A percentile compares a stretch with the other conserved stretches of the same genome.
These are phyloP conservation scores for Allophyes oxyacanthae DNA, from an alignment of 2,888 invertebrate species.

Conservation along the genomic window DNA sequence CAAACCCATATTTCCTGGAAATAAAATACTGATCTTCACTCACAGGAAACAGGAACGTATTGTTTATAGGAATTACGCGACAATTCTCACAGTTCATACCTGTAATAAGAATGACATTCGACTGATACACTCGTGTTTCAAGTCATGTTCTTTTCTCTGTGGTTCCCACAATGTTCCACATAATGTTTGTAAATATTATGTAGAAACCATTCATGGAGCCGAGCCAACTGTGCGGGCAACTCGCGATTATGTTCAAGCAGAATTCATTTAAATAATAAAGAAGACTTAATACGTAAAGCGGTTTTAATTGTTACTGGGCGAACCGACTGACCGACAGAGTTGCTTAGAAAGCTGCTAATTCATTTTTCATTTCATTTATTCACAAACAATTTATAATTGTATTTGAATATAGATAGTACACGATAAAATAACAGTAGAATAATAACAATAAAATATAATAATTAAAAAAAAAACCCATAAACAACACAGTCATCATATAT, in stretches of 20 bases:
- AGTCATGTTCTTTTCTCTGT: neutral
- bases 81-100: slow-evolving; percentile 34
- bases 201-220: slow-evolving; percentile 9
- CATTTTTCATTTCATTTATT: too few species aligned
- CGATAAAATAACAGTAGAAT: too few species aligned
- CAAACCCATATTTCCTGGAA: too few species aligned
- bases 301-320: neutral
- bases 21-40: too few species aligned
- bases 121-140: slow-evolving; percentile 5
- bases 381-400: too few species aligned
- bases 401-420: too few species aligned
- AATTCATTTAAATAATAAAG: slow-evolving; percentile 4
- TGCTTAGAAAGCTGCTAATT: neutral
- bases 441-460: too few species aligned
- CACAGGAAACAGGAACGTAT: too few species aligned
- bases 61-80: neutral
- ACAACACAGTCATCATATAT: too few species aligned
- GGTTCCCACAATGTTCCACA: slow-evolving; percentile 5
- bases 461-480: too few species aligned
- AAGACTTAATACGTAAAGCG: neutral
- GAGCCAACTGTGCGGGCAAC: slow-evolving; percentile 10
- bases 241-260: slow-evolving; percentile 1
- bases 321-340: too few species aligned
- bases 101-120: slow-evolving; percentile 2
- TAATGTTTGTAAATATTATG: slow-evolving; percentile 27